Evolutionary conservation across 2,888 invertebrate species (phyloP), one percentile per base, ranked within the genome.

Genomic region (Phengaris alcon): DNA sequence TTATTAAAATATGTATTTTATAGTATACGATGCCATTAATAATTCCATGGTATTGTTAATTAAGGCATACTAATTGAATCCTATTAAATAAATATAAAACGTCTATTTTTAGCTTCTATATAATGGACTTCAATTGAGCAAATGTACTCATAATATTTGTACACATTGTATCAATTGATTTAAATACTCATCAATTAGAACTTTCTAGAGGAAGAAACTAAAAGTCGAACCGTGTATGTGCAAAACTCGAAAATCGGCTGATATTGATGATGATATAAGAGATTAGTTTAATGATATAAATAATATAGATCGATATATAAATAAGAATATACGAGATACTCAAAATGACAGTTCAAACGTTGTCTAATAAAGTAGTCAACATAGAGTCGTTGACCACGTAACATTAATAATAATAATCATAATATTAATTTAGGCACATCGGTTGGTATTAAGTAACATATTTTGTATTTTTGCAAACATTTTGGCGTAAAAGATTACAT

Each of bases 1-100:
- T 35, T 35, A 35, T 35, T 35, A 35, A 35, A 35, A 35, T 35
- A 35, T 3, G 35, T 35, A 35, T 35, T 12, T 64, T 64, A 35
- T 64, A 59, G 10, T 64, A 12, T 35, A 64, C 44, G 35, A 64
- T 44, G 35, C 6, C 64, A 7, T 64, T 35, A 64, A 6, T 35
- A 12, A 64, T 44, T 44, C 64, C 35, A 13, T 12, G 12, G 12
- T 64, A 64, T 35, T 64, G 64, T 64, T 64, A 64, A 64, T 64
- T 64, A 64, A 35, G 35, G 35, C 64, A 35, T 64, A 64, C 64
- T 64, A 64, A 64, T 64, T 64, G 64, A 44, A 64, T 35, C 64
- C 64, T 44, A 64, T n/a, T n/a, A n/a, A n/a, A n/a, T n/a, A n/a
- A n/a, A n/a, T n/a, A n/a, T 64, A 64, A 64, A 64, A 64, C 35